A percentile compares a stretch with the other conserved stretches of the same genome.
These are phyloP conservation scores for Drosophila maculinotata DNA, from an alignment of 2,888 invertebrate species.

Conservation along the genomic window DNA sequence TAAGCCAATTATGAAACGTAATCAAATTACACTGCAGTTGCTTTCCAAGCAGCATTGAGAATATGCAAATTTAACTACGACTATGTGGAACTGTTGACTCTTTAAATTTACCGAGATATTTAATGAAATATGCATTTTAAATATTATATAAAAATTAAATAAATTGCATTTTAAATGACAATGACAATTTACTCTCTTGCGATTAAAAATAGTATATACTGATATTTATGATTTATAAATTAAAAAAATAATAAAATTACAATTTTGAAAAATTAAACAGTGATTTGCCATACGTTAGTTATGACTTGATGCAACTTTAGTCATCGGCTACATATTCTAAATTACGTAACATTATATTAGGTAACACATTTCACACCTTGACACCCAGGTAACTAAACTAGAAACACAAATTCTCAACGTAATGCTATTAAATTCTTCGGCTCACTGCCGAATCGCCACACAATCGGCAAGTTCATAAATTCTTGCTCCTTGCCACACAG, in stretches of 20 bases:
- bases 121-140: no score
- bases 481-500: slow-evolving; percentile 39
- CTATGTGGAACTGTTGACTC: not conserved
- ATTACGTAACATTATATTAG: not conserved
- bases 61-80: not conserved
- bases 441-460: slow-evolving; percentile 14
- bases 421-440: not conserved
- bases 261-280: no score
- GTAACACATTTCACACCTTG: slow-evolving; percentile 6
- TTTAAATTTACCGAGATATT: no score
- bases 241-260: no score
- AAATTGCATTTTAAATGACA: no score
- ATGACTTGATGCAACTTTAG: no score
- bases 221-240: no score
- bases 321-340: no score
- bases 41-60: not conserved
- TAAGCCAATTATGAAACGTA: slow-evolving; percentile 70
- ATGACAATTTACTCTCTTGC: no score
- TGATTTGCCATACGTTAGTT: no score
- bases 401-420: not conserved
- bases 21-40: slow-evolving; percentile 58
- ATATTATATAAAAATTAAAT: no score
- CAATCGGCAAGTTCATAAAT: slow-evolving; percentile 57
- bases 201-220: no score
- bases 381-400: not conserved